Conservation (phyloP, 2,797 vertebrate species). For the Ciconia nigra region DNA sequence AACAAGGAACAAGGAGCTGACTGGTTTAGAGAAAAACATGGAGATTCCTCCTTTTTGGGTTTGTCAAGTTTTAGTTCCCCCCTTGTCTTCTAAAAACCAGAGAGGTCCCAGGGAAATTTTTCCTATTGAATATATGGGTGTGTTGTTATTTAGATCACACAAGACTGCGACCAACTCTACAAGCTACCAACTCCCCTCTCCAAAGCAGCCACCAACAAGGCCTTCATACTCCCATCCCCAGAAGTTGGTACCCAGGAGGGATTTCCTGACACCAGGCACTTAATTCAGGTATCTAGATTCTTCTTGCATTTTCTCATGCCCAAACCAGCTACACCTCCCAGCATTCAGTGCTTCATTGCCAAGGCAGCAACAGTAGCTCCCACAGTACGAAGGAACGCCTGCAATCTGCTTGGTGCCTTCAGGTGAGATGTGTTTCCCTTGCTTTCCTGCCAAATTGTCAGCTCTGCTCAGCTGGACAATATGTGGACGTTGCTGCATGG, state of each 20-base stretch:
- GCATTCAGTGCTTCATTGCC: background rate
- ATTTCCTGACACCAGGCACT: background rate
- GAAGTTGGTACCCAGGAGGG: background rate
- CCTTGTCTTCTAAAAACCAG: background rate
- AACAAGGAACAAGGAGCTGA: background rate
- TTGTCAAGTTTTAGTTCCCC: background rate
- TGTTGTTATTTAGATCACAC: background rate
- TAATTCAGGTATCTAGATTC: background rate
- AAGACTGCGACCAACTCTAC: rapidly evolving
- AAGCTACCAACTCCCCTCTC: background rate
- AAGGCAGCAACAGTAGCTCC: no score
- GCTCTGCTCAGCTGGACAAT: background rate
- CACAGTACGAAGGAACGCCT: rapidly evolving
- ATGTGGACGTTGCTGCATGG: background rate
- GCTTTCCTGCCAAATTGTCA: background rate
- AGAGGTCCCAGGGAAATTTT: background rate
- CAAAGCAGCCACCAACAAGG: background rate
- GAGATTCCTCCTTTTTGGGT: background rate
- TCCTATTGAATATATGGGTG: background rate
- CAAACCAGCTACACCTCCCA: background rate
- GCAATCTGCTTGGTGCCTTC: background rate
- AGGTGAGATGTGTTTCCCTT: background rate
- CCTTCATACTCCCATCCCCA: background rate
- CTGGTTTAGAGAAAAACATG: background rate
- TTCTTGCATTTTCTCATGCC: background rate